Evolutionary conservation across 2,113 vertebrate genomes (phyloP).

Genomic region (Terrapene triunguis): DNA sequence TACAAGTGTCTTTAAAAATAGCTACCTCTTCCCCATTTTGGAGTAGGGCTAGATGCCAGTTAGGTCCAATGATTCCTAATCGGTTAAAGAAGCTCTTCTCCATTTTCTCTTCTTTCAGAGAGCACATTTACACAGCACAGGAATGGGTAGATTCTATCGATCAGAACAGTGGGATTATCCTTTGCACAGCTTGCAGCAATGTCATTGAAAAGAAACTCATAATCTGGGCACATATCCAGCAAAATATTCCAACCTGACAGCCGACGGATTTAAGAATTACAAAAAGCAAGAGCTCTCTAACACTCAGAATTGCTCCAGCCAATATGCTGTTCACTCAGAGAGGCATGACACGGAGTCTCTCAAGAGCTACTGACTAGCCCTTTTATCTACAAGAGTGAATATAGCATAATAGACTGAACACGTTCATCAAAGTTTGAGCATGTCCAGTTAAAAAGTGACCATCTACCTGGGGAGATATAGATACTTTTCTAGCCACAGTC

Average conservation of each 20-base stretch:
- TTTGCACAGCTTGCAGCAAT: not conserved
- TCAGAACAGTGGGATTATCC: not conserved
- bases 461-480: constrained; percentile 45
- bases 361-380: not conserved
- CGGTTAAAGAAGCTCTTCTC: constrained; percentile 55
- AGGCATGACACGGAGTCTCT: not conserved
- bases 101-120: constrained; percentile 40
- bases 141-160: not conserved
- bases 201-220: not conserved
- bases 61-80: constrained; percentile 62
- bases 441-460: rapidly evolving
- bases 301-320: not conserved
- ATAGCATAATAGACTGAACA: not conserved
- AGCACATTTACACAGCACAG: not conserved
- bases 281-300: not conserved
- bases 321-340: not conserved
- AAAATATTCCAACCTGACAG: constrained; percentile 26
- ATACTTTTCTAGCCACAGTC: not conserved
- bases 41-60: constrained; percentile 57
- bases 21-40: constrained; percentile 57
- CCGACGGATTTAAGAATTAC: not conserved
- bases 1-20: constrained; percentile 61
- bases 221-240: not conserved
- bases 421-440: rapidly evolving
- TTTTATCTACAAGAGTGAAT: rapidly evolving